phyloP scores from a whole-genome alignment of 2,888 invertebrate species.

The Camponotus fellah region DNA sequence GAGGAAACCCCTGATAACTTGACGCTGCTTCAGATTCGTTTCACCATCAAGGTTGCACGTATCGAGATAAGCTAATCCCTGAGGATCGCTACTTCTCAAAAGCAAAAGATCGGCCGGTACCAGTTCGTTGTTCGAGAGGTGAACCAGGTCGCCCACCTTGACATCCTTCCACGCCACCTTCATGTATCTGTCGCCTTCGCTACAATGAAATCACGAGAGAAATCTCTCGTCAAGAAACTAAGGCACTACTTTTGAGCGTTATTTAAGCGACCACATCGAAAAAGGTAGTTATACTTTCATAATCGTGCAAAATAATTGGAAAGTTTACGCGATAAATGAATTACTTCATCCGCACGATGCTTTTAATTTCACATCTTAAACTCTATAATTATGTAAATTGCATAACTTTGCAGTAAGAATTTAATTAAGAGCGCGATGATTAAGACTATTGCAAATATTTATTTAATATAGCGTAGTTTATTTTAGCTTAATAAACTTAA shows the following conservation, averaged over 20 bases:
- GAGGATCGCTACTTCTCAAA: constrained; percentile 94
- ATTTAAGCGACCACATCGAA: not conserved
- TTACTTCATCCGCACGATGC: not conserved
- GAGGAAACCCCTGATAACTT: constrained; percentile 92
- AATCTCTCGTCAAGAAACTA: constrained; percentile 2
- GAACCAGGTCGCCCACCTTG: constrained; percentile 97
- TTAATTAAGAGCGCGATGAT: constrained; percentile 14
- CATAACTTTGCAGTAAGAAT: constrained; percentile 20
- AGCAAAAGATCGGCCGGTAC: constrained; percentile 98
- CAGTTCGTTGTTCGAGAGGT: constrained; percentile 98
- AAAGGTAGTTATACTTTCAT: not conserved
- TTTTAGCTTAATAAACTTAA: constrained; percentile 19
- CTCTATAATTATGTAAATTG: constrained; percentile 31
- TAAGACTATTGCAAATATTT: constrained; percentile 5
- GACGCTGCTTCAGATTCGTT: constrained; percentile 97
- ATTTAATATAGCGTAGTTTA: constrained; percentile 8
- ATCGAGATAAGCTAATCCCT: constrained; percentile 97
- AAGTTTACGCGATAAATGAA: not conserved
- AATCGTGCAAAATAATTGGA: not conserved
- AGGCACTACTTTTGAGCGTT: not conserved
- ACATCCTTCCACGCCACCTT: constrained; percentile 96
- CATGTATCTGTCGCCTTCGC: constrained; percentile 93
- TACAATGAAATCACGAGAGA: constrained; percentile 84
- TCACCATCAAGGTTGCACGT: constrained; percentile 99
- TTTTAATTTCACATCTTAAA: constrained; percentile 16